Evolutionary conservation across 2,888 invertebrate species (phyloP).

Genomic region (Cynaeus angustus): DNA sequence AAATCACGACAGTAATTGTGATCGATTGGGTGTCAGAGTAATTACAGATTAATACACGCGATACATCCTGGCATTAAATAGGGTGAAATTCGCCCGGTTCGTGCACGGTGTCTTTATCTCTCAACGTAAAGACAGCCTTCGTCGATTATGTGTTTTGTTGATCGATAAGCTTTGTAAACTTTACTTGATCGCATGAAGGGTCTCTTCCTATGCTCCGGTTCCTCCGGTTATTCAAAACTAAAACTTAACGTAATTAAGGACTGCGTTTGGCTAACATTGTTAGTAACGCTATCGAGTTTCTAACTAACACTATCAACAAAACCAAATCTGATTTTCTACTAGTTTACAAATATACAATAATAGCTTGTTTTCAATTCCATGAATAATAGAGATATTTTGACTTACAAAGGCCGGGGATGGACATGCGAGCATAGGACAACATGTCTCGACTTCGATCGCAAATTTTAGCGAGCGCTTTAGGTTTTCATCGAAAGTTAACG

Average conservation of each 20-base stretch:
- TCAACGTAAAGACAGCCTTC: conserved; percentile 9
- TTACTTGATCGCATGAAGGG: conserved; percentile 38
- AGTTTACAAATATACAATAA: conserved; percentile 17
- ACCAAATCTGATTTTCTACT: conserved; percentile 26
- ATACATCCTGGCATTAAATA: conserved; percentile 34
- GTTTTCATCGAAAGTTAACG: no score
- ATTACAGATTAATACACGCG: conserved; percentile 32
- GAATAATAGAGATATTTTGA: background rate
- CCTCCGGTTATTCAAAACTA: conserved; percentile 41
- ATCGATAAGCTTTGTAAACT: conserved; percentile 38
- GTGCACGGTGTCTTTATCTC: conserved; percentile 29
- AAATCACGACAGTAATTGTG: conserved; percentile 28
- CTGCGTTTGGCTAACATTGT: conserved; percentile 41
- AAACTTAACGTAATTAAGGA: conserved; percentile 42
- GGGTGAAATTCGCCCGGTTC: conserved; percentile 15
- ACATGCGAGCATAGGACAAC: no score
- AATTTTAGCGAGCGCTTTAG: no score
- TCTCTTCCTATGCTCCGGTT: conserved; percentile 39
- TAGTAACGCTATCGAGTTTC: conserved; percentile 38
- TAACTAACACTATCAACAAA: conserved; percentile 30
- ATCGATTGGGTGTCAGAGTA: conserved; percentile 33
- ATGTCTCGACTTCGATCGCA: no score
- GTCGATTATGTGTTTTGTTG: conserved; percentile 39
- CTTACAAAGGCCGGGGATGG: no score
- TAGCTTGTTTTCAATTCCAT: conserved; percentile 1